Evolutionary conservation across 2,888 invertebrate species (phyloP).

Genomic region (Leptinotarsa rubiginosa): DNA sequence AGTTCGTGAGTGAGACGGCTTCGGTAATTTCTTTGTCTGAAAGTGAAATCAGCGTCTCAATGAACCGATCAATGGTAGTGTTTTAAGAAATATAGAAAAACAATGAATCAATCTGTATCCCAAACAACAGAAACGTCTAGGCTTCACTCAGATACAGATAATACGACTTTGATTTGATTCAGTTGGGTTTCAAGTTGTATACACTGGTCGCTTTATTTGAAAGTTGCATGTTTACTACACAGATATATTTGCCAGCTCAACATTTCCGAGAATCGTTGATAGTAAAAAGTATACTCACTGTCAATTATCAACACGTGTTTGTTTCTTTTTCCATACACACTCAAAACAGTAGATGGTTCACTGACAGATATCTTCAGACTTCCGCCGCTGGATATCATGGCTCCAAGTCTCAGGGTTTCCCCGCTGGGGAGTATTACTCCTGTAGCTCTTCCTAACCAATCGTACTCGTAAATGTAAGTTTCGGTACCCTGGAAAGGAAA

Average conservation of each 20-base stretch:
- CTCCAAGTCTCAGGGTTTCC: constrained; percentile 84
- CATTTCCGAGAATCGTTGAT: too few relatives aligned
- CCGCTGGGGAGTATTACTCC: constrained; percentile 92
- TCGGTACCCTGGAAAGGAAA: constrained; percentile 76
- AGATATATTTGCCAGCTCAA: too few relatives aligned
- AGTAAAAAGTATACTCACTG: constrained; percentile 59
- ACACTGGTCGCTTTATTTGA: too few relatives aligned
- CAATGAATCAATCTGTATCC: too few relatives aligned
- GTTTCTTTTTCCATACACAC: constrained; percentile 65
- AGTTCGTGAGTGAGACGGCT: constrained; percentile 82
- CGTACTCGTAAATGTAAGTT: constrained; percentile 92
- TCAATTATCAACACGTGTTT: constrained; percentile 70
- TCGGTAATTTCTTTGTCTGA: constrained; percentile 77
- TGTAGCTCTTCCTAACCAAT: constrained; percentile 87
- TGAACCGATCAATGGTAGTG: too few relatives aligned
- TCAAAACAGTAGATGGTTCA: constrained; percentile 61
- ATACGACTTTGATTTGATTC: too few relatives aligned
- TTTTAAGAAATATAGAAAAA: too few relatives aligned
- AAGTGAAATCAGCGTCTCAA: constrained; percentile 30
- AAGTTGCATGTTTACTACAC: too few relatives aligned
- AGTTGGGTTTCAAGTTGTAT: too few relatives aligned
- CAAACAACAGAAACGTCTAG: too few relatives aligned
- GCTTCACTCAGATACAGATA: too few relatives aligned
- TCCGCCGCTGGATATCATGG: constrained; percentile 81
- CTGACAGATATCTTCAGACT: constrained; percentile 79